Conservation (phyloP, 2,797 vertebrate species). For the Enteromius mattozi region DNA sequence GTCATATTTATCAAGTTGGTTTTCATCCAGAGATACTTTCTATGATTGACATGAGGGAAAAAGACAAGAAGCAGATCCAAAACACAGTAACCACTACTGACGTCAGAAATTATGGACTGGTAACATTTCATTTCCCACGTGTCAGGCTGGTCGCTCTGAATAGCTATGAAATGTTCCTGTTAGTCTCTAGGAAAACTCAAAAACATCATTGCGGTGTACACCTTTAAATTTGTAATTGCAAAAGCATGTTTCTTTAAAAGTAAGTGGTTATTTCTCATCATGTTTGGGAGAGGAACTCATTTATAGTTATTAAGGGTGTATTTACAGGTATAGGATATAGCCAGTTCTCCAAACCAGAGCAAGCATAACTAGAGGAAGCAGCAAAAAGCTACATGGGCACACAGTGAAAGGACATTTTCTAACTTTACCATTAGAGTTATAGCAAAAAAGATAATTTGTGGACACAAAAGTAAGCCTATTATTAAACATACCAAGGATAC, state of each 20-base stretch:
- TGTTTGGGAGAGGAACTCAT: neutral
- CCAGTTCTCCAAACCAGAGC: constrained; percentile 2
- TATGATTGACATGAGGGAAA: neutral
- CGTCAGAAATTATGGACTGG: constrained; percentile 27
- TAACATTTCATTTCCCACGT: constrained; percentile 5
- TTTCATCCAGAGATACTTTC: neutral
- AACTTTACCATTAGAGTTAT: neutral
- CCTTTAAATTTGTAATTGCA: neutral
- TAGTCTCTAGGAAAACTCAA: constrained; percentile 10
- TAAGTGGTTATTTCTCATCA: constrained; percentile 1
- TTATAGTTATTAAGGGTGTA: constrained; percentile 4
- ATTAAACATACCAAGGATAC: neutral
- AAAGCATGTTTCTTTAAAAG: neutral
- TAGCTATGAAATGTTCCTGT: neutral
- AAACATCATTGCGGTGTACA: neutral
- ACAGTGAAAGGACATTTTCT: neutral
- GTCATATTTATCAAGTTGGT: neutral
- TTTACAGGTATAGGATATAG: constrained; percentile 24
- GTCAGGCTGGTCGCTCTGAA: neutral
- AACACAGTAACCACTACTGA: constrained; percentile 12
- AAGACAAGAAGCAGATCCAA: neutral
- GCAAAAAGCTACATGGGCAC: neutral
- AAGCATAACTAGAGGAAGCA: neutral
- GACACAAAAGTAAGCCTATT: neutral
- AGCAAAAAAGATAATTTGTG: neutral